Conservation (phyloP, 2,888 invertebrate genomes). For the Frankliniella intonsa region DNA sequence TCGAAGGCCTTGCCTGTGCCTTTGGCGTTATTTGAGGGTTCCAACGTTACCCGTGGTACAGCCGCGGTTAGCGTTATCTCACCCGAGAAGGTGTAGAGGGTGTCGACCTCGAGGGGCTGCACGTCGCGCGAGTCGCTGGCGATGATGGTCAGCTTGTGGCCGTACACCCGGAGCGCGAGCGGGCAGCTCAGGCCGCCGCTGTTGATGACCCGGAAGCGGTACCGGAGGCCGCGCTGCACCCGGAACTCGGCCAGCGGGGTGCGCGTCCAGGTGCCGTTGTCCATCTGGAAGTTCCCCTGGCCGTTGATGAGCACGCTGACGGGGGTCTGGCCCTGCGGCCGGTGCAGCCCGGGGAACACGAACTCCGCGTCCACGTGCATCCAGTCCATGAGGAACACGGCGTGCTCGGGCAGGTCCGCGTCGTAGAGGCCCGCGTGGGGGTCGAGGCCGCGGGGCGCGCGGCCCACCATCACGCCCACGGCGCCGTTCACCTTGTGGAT, state of each 20-base stretch:
- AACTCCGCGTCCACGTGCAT: conserved; percentile 35
- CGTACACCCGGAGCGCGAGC: conserved; percentile 43
- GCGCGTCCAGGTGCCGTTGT: background rate
- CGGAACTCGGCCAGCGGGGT: conserved; percentile 41
- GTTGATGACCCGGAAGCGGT: conserved; percentile 46
- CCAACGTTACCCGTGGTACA: background rate
- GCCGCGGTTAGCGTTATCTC: background rate
- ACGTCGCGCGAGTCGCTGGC: conserved; percentile 44
- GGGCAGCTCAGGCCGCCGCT: conserved; percentile 45
- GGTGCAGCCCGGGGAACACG: conserved; percentile 33
- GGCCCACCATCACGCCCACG: conserved; percentile 37
- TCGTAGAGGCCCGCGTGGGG: conserved; percentile 43
- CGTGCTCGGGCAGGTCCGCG: conserved; percentile 47
- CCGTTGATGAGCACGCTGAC: conserved; percentile 42
- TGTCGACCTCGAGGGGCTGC: conserved; percentile 41
- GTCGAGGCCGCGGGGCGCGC: conserved; percentile 38
- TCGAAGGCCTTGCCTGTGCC: no score
- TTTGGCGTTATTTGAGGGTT: no score
- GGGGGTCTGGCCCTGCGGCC: conserved; percentile 39
- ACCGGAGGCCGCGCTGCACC: conserved; percentile 42
- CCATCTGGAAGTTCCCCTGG: conserved; percentile 37
- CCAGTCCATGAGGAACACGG: conserved; percentile 47
- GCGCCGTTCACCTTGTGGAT: conserved; percentile 38
- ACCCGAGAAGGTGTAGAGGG: conserved; percentile 46
- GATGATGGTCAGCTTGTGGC: conserved; percentile 44